A percentile compares a stretch with the other conserved stretches of the same genome.
These are phyloP conservation scores for Nasonovia ribisnigri DNA, from an alignment of 2,888 invertebrate genomes.

Conservation along the genomic window DNA sequence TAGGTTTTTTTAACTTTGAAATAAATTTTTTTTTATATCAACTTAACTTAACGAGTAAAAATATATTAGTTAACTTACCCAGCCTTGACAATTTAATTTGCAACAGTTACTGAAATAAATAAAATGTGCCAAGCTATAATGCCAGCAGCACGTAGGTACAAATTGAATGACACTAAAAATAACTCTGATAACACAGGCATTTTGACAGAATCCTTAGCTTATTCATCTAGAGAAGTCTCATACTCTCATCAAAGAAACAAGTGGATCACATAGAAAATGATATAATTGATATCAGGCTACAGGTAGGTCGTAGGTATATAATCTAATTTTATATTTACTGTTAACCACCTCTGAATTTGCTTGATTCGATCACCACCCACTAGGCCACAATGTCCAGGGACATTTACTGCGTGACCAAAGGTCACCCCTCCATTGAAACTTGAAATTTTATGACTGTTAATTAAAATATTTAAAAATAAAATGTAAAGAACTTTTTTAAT, in stretches of 20 bases:
- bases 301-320: slow-evolving; percentile 22
- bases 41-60: no score
- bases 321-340: slow-evolving; percentile 30
- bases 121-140: slow-evolving; percentile 89
- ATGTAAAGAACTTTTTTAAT: slow-evolving; percentile 97
- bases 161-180: slow-evolving; percentile 87
- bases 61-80: no score
- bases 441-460: not conserved
- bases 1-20: no score
- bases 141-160: slow-evolving; percentile 83
- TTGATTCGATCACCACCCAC: no score
- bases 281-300: slow-evolving; percentile 90
- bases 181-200: slow-evolving; percentile 89
- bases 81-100: slow-evolving; percentile 86
- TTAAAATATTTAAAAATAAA: slow-evolving; percentile 21
- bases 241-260: slow-evolving; percentile 71
- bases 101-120: slow-evolving; percentile 87
- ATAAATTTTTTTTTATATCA: no score
- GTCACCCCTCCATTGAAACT: no score
- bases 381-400: no score
- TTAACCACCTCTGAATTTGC: no score
- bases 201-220: slow-evolving; percentile 79
- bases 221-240: slow-evolving; percentile 72
- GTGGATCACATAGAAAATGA: slow-evolving; percentile 88
- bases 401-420: no score